Base-by-base conservation (phyloP, 1,140 invertebrate species). In the Drosophila punjabiensis region DNA sequence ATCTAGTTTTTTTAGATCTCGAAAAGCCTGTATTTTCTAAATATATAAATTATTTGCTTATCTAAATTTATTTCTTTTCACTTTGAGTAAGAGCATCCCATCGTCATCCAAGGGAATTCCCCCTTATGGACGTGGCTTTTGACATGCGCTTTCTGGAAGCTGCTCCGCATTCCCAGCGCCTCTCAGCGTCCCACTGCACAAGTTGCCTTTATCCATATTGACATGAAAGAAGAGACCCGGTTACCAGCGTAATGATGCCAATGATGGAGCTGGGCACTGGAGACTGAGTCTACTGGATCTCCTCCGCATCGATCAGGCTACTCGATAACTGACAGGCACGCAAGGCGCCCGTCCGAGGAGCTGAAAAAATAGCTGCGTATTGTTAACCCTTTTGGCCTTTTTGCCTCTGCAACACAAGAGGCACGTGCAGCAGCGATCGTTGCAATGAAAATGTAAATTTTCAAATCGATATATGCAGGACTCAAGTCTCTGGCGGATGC, bases 281-380 rank as follows among this genome's bases (percentile, higher is more conserved):
- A 53, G 66, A 37, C 18, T n/a, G n/a, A n/a, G n/a, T n/a, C 33
- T 41, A 48, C 18, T 61, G 48, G 43, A 45, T 75, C 62, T 75
- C 65, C 79, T 82, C 80, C 77, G 64, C 69, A 88, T 83, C 76
- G 66, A 71, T 68, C 59, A 48, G 53, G 50, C 71, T 39, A 84
- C 76, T 58, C 66, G 66, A 73, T 90, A 89, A 89, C 56, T 89
- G 86, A 89, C 86, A 89, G 82, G 76, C 86, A 89, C 86, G 86
- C 86, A 89, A 89, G 86, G 85, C 85, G 85, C 85, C 79, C 41
- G 63, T 69, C 43, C 28, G 14, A 39, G 6, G 24, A 39, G 13
- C 9, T 7, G 39, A 47, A 82, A 64, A 59, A 81, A 48, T 45
- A 43, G 55, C 37, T 58, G 24, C 37, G 53, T 55, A 41, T 59